Evolutionary conservation across 2,888 invertebrate species (phyloP).

Genomic region (Salpingus planirostris): DNA sequence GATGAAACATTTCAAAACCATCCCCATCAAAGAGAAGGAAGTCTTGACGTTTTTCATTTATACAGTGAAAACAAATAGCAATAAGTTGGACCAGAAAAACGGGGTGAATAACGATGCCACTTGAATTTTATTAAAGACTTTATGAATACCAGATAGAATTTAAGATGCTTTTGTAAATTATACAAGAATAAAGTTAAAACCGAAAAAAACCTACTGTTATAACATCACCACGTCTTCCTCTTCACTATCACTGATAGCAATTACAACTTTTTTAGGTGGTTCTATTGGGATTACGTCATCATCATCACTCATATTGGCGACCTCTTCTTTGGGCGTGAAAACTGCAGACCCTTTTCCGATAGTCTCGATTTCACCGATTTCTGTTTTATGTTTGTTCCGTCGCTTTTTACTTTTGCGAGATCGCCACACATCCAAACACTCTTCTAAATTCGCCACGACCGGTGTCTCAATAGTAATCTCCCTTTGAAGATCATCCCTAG

Average conservation of each 20-base stretch:
- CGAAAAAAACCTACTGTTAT: slow-evolving; percentile 1
- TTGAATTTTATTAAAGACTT: slow-evolving; percentile 29
- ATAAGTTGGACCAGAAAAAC: slow-evolving; percentile 77
- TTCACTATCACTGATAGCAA: slow-evolving; percentile 38
- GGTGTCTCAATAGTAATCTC: too few species aligned
- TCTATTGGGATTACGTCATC: too few species aligned
- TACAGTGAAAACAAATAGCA: slow-evolving; percentile 88
- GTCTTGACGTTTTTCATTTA: slow-evolving; percentile 91
- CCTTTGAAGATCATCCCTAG: too few species aligned
- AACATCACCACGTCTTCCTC: slow-evolving; percentile 33
- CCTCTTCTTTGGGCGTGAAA: too few species aligned
- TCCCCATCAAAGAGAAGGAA: slow-evolving; percentile 92
- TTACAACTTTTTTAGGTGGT: too few species aligned
- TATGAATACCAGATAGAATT: slow-evolving; percentile 11
- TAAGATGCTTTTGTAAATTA: slow-evolving; percentile 12
- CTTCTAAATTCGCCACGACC: too few species aligned
- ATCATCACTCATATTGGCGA: too few species aligned
- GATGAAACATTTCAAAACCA: slow-evolving; percentile 90
- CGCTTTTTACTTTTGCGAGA: too few species aligned
- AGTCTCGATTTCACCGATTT: too few species aligned
- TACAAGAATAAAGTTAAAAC: slow-evolving; percentile 11
- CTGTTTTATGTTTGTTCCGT: too few species aligned
- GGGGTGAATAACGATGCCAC: slow-evolving; percentile 59
- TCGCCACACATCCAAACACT: too few species aligned
- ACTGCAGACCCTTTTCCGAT: too few species aligned